Percentiles rank a stretch among this genome's conserved stretches.
Evolutionary conservation across 2,113 vertebrate species (phyloP).

Genomic region (Xyliphius kryptos): DNA sequence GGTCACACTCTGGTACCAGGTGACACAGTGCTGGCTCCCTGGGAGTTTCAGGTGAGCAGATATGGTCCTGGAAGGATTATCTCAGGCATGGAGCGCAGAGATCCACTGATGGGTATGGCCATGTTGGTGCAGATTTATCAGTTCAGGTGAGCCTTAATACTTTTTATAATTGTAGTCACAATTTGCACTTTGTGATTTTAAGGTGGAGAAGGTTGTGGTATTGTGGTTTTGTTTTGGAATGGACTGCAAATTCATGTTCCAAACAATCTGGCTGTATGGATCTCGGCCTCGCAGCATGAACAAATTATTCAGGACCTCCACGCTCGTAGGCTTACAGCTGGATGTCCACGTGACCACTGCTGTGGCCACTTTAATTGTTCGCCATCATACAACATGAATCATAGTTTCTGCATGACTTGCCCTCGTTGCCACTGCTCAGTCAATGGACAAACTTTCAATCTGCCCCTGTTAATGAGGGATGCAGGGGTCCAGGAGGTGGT

Average conservation of each 20-base stretch:
- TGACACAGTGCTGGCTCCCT: slow-evolving; percentile 78
- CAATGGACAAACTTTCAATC: slow-evolving; percentile 43
- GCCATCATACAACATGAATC: slow-evolving; percentile 35
- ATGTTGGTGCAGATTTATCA: neutral
- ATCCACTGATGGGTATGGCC: slow-evolving; percentile 60
- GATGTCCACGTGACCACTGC: slow-evolving; percentile 10
- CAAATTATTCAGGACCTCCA: slow-evolving; percentile 62
- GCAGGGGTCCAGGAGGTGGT: slow-evolving; percentile 21
- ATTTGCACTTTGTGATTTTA: neutral
- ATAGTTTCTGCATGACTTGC: slow-evolving; percentile 23
- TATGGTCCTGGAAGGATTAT: slow-evolving; percentile 76
- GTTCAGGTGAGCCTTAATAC: neutral
- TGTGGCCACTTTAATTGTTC: slow-evolving; percentile 3
- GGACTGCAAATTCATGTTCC: slow-evolving; percentile 60
- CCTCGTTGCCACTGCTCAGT: slow-evolving; percentile 27
- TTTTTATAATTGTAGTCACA: neutral
- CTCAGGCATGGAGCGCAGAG: slow-evolving; percentile 55
- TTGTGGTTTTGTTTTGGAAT: slow-evolving; percentile 78
- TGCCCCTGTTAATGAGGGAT: slow-evolving; percentile 12
- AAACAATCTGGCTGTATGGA: slow-evolving; percentile 56
- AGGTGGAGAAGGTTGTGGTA: slow-evolving; percentile 61
- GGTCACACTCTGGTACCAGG: slow-evolving; percentile 60
- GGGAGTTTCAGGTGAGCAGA: slow-evolving; percentile 59
- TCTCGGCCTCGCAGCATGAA: slow-evolving; percentile 62
- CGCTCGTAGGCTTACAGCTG: slow-evolving; percentile 19